Evolutionary conservation across 2,113 vertebrate species (phyloP), one percentile per base, ranked within the genome.

Genomic region (Pituophis catenifer): DNA sequence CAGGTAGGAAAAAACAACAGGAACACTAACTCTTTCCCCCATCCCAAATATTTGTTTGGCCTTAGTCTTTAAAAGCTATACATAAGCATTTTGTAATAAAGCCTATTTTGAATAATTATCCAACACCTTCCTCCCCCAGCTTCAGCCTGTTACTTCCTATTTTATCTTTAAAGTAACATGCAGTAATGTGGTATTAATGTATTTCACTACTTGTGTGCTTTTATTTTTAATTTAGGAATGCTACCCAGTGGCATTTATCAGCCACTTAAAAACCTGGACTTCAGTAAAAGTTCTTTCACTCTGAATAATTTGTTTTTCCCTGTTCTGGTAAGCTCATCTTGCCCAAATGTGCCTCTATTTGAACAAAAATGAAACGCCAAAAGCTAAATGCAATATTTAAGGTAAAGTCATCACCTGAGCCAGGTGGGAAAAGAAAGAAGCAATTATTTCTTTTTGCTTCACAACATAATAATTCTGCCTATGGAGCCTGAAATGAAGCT

Each of bases 361-460:
- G 86, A 91, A 91, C 11, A 38, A 87, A 94, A 91, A 87, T 81
- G 50, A 86, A 1, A 75, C 90, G 0, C 23, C 3, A 4, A 54
- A 29, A 94, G 8, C 33, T 81, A 88, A 94, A 90, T 55, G 8
- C 19, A n/a, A 10, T 53, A 23, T 17, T 93, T 1, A 57, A 86
- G 24, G 38, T 87, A 19, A 94, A 94, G 93, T 88, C 88, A 88
- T 48, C 24, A 89, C 2, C 54, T 93, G 0, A 0, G 0, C 0
- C n/a, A 92, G 53, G 24, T 57, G 81, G 92, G 33, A 1, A 75
- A 1, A 93, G 92, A 38, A 50, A 89, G 90, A 93, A 87, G 89
- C 23, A 50, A 54, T 88, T 88, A 94, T 4, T 86, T 8, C 0
- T 88, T 59, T 88, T 57, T 91, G 0, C 4, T 94, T 93, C 92